Evolutionary conservation across 2,888 invertebrate species (phyloP).

Genomic region (Trissonchulus sp.): DNA sequence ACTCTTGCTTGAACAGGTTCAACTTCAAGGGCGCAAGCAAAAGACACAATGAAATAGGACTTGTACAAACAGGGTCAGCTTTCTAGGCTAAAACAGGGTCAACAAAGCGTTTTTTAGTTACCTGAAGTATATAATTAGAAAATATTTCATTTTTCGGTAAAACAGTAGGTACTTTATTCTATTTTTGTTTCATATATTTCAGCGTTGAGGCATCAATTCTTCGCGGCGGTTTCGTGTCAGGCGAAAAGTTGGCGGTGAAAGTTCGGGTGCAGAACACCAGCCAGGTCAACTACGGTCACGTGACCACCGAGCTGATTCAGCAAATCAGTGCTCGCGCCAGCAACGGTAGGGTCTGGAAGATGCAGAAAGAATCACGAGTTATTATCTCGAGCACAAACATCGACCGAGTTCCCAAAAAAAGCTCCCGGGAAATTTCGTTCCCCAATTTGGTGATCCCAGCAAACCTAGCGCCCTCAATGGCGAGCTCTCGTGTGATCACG

Average conservation of each 20-base stretch:
- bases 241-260: not conserved
- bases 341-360: too few relatives aligned
- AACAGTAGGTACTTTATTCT: not conserved
- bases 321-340: not conserved
- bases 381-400: not conserved
- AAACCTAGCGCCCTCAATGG: not conserved
- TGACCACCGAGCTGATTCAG: not conserved
- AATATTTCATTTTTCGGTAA: too few relatives aligned
- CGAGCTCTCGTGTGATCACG: not conserved
- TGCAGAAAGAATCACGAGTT: not conserved
- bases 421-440: not conserved
- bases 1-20: too few relatives aligned
- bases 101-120: too few relatives aligned
- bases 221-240: not conserved
- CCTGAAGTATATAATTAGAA: too few relatives aligned
- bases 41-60: too few relatives aligned
- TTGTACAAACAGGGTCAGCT: too few relatives aligned
- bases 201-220: not conserved
- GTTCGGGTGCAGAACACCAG: not conserved
- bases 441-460: not conserved
- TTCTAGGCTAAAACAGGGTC: too few relatives aligned
- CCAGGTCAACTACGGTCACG: not conserved
- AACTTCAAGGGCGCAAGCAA: too few relatives aligned
- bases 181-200: not conserved
- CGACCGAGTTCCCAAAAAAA: not conserved